Evolutionary conservation across 2,888 invertebrate species (phyloP).

Genomic region (Drosophila anomalata): DNA sequence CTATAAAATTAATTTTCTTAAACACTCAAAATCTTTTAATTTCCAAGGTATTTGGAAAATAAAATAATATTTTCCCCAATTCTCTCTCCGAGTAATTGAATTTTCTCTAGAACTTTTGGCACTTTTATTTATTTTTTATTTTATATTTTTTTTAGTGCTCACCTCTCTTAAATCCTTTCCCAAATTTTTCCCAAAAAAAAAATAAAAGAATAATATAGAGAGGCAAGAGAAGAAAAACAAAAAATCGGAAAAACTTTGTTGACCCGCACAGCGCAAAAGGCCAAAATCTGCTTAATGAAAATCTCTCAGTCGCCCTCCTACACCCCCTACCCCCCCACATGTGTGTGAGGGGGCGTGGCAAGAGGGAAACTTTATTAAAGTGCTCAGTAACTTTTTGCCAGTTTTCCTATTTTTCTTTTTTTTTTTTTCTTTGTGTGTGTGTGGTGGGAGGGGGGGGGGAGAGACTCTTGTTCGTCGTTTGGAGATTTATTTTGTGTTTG

Average conservation of each 20-base stretch:
- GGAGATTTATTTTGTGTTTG: constrained; percentile 29
- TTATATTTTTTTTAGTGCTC: background rate
- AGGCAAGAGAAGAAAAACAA: constrained; percentile 30
- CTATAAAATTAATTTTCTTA: background rate
- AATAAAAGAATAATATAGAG: background rate
- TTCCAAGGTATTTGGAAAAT: background rate
- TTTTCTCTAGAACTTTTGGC: background rate
- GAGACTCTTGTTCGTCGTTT: constrained; percentile 1
- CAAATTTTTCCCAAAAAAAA: background rate
- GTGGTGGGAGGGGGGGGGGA: no score
- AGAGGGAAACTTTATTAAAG: constrained; percentile 38
- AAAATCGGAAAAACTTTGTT: constrained; percentile 33
- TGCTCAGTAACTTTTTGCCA: constrained; percentile 25
- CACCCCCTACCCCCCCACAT: background rate
- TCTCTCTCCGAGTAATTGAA: background rate
- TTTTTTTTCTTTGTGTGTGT: constrained; percentile 1
- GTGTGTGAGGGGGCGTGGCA: background rate
- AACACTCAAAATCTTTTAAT: no score
- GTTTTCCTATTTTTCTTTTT: background rate
- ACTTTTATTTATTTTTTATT: background rate
- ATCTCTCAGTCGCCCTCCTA: constrained; percentile 2
- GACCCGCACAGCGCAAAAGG: constrained; percentile 35
- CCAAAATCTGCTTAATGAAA: constrained; percentile 42
- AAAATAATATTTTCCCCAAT: background rate
- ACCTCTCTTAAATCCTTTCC: background rate